Conservation (phyloP, 2,113 vertebrate species). For the Gymnarchus niloticus region DNA sequence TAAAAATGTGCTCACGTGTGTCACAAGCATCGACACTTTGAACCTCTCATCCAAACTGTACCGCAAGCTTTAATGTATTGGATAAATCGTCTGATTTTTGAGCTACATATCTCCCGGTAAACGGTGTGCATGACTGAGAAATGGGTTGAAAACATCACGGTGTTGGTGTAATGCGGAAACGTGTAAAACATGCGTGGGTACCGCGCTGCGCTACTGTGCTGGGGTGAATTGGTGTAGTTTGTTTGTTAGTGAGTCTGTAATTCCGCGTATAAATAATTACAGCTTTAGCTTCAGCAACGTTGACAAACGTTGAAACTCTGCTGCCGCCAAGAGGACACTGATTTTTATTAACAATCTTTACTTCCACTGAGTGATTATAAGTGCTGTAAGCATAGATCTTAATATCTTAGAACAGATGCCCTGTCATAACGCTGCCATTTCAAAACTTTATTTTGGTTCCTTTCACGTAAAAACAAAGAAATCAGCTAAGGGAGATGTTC, state of each 20-base stretch:
- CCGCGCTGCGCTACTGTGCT: neutral
- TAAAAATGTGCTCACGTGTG: neutral
- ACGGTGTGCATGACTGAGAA: neutral
- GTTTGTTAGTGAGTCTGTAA: neutral
- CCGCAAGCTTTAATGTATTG: neutral
- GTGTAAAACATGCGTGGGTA: neutral
- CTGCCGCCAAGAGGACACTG: slow-evolving; percentile 9
- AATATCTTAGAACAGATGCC: no score
- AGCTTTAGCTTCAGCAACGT: neutral
- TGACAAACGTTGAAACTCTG: neutral
- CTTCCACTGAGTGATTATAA: neutral
- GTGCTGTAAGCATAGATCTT: neutral
- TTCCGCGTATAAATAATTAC: neutral
- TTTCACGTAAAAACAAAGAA: no score
- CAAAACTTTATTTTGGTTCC: neutral
- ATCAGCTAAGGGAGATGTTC: no score
- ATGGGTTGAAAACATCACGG: no score
- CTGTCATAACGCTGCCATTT: no score
- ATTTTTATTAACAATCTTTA: neutral
- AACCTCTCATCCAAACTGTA: neutral
- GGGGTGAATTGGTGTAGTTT: neutral
- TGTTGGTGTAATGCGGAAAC: no score
- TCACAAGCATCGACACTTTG: neutral
- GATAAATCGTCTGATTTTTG: neutral
- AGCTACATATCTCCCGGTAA: neutral